Evolutionary conservation across 2,797 vertebrate genomes (phyloP).

Genomic region (Tachyglossus aculeatus): DNA sequence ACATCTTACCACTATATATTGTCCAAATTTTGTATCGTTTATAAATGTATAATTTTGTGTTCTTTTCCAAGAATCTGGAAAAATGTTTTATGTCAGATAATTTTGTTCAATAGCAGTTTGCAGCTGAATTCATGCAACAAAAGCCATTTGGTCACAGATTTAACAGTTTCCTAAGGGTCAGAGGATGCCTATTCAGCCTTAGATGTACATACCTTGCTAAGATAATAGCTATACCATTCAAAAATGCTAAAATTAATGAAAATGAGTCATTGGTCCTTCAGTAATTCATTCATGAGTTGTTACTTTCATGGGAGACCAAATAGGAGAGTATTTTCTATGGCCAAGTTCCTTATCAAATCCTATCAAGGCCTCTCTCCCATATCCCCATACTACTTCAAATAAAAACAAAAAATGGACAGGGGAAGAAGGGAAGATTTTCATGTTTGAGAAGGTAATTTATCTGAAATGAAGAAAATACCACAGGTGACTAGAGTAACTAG

Average conservation of each 20-base stretch:
- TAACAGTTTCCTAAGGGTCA: conserved; percentile 16
- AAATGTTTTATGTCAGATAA: conserved; percentile 22
- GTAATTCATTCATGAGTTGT: background rate
- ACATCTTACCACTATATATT: conserved; percentile 11
- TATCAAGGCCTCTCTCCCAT: background rate
- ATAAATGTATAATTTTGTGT: conserved; percentile 22
- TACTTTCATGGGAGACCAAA: background rate
- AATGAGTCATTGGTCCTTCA: background rate
- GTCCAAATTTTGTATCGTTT: background rate
- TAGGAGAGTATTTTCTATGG: conserved; percentile 22
- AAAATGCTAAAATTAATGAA: conserved; percentile 20
- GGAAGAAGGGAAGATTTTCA: background rate
- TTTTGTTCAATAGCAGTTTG: conserved; percentile 8
- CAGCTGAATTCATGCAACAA: conserved; percentile 25
- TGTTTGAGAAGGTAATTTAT: background rate
- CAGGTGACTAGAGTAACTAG: conserved; percentile 9
- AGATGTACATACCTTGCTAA: background rate
- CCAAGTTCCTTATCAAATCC: background rate
- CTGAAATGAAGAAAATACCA: background rate
- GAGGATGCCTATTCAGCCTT: conserved; percentile 3
- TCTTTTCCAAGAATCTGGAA: background rate
- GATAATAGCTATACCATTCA: background rate
- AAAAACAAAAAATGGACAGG: conserved; percentile 9
- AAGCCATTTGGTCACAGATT: conserved; percentile 35
- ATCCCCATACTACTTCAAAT: no score